These are phyloP conservation scores for Limnephilus rhombicus DNA, from an alignment of 2,888 invertebrate species.

Conservation along the genomic window DNA sequence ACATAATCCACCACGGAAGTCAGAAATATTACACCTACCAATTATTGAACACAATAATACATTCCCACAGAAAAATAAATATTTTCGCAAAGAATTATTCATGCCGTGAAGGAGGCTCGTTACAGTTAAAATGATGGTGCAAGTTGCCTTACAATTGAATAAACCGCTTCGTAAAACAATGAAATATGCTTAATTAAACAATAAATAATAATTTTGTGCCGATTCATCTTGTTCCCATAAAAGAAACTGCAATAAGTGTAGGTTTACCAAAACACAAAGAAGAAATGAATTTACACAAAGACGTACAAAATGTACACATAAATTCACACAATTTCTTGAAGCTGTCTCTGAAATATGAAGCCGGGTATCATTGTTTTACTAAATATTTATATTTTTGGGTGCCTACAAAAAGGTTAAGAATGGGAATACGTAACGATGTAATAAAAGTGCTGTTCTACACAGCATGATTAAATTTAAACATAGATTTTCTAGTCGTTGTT, in stretches of 20 bases:
- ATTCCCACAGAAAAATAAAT: not conserved
- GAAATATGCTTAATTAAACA: not conserved
- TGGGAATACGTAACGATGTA: not conserved
- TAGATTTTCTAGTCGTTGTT: not conserved
- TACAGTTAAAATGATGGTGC: constrained; percentile 33
- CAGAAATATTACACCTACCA: not conserved
- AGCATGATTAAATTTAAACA: not conserved
- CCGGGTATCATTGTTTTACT: not conserved
- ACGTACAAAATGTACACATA: not conserved
- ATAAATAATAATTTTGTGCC: constrained; percentile 29
- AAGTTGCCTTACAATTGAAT: constrained; percentile 12
- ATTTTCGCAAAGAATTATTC: not conserved
- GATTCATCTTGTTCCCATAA: constrained; percentile 40
- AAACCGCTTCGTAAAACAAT: constrained; percentile 26
- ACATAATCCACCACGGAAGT: too few species aligned
- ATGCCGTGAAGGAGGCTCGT: not conserved
- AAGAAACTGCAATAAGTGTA: not conserved
- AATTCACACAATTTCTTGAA: constrained; percentile 17
- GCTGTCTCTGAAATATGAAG: not conserved
- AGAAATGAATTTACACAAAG: constrained; percentile 18
- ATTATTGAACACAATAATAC: not conserved
- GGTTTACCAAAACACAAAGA: constrained; percentile 2
- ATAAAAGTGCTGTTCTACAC: not conserved
- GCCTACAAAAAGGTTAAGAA: not conserved
- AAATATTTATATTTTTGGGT: not conserved